Percentiles rank a stretch among this genome's conserved stretches.
Evolutionary conservation across 2,888 invertebrate species (phyloP).

Genomic region (Hyles lineata): DNA sequence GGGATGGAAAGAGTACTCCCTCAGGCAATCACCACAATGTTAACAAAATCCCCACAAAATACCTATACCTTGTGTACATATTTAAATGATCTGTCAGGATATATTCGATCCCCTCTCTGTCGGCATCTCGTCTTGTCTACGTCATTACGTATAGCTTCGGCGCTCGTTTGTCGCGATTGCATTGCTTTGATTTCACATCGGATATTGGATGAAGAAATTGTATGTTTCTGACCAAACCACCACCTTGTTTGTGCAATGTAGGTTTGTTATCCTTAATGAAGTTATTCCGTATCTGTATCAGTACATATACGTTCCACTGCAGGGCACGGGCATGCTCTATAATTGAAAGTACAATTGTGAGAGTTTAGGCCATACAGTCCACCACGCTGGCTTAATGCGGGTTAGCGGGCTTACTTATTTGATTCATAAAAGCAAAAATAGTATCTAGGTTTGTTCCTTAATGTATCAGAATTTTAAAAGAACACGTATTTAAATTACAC

Average conservation of each 20-base stretch:
- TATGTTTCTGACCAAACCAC: background rate
- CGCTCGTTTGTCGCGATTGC: slow-evolving; percentile 40
- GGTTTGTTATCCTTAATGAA: background rate
- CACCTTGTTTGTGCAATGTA: background rate
- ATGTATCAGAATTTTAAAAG: no score
- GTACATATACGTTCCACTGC: no score
- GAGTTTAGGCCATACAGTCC: no score
- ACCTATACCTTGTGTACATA: background rate
- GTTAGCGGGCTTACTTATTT: no score
- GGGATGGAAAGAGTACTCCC: no score
- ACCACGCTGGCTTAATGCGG: no score
- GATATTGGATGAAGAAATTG: slow-evolving; percentile 4
- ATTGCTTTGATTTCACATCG: slow-evolving; percentile 34
- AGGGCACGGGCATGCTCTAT: no score
- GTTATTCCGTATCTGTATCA: background rate
- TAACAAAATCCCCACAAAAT: background rate
- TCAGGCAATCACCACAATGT: background rate
- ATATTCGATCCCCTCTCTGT: background rate
- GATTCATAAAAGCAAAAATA: no score
- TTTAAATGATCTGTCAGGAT: background rate
- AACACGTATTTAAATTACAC: background rate
- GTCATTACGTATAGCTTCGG: slow-evolving; percentile 35
- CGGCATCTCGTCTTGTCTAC: slow-evolving; percentile 8
- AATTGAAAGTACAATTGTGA: no score
- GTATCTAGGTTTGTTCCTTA: no score